These are phyloP conservation scores for Megalonaias nervosa DNA, from an alignment of 1,140 invertebrate species.

Conservation along the genomic window DNA sequence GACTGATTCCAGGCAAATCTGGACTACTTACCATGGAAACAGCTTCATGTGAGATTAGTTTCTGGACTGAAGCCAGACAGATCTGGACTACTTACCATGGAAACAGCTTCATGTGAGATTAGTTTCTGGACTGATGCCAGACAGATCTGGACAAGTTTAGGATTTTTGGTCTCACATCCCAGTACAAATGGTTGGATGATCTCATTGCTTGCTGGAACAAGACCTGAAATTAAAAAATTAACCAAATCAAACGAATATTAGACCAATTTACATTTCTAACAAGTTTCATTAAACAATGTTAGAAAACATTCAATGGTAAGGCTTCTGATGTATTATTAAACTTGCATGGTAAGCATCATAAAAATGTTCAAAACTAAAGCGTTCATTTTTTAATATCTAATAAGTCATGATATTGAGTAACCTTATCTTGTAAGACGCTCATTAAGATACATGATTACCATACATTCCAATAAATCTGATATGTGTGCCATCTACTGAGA, in stretches of 20 bases:
- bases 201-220: constrained; percentile 76
- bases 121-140: constrained; percentile 86
- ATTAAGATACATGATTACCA: no score
- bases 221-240: constrained; percentile 57
- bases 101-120: constrained; percentile 75
- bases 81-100: constrained; percentile 80
- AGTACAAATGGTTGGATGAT: constrained; percentile 97
- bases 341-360: not conserved
- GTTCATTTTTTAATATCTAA: not conserved
- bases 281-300: not conserved
- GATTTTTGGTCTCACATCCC: constrained; percentile 98
- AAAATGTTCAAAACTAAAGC: not conserved
- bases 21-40: constrained; percentile 80
- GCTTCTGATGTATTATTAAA: not conserved
- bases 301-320: not conserved
- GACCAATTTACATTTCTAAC: not conserved
- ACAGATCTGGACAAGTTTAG: constrained; percentile 96
- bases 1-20: constrained; percentile 93
- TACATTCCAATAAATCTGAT: no score
- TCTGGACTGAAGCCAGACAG: constrained; percentile 89
- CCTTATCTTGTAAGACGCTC: no score
- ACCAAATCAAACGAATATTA: constrained; percentile 5
- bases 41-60: constrained; percentile 71
- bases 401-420: not conserved
- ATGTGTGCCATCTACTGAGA: no score